Evolutionary conservation across 2,113 vertebrate species (phyloP).

Genomic region (Rhinolophus ferrumequinum): DNA sequence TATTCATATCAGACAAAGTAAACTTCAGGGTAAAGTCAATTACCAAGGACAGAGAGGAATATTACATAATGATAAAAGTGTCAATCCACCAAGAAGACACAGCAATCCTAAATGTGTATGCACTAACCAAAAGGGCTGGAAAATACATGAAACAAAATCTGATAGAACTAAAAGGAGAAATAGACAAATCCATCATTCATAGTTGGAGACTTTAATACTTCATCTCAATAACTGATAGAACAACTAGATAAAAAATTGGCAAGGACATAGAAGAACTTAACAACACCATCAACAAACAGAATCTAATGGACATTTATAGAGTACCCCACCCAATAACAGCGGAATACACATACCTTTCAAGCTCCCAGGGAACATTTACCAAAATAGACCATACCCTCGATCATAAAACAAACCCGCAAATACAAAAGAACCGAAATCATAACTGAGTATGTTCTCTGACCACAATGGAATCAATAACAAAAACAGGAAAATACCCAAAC

Average conservation of each 20-base stretch:
- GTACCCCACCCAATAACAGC: background rate
- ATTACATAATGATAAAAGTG: background rate
- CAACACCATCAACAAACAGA: background rate
- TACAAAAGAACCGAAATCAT: background rate
- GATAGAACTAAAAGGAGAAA: background rate
- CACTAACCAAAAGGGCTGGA: background rate
- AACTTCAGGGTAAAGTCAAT: background rate
- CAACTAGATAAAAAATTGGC: background rate
- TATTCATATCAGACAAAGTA: background rate
- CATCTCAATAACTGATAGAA: background rate
- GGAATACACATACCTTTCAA: background rate
- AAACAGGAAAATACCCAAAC: conserved; percentile 21
- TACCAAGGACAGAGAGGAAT: background rate
- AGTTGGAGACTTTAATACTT: background rate
- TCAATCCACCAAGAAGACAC: background rate
- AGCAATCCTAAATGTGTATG: background rate
- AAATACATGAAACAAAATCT: background rate
- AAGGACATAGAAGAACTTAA: background rate
- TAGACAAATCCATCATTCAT: background rate
- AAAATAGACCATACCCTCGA: background rate
- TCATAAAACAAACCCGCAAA: background rate
- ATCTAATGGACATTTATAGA: background rate
- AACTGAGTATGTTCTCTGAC: background rate
- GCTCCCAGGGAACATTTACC: background rate
- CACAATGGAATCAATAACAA: background rate